Percentiles rank a stretch among this genome's conserved stretches.
Evolutionary conservation across 2,888 invertebrate genomes (phyloP).

Genomic region (Eurytoma adleriae): DNA sequence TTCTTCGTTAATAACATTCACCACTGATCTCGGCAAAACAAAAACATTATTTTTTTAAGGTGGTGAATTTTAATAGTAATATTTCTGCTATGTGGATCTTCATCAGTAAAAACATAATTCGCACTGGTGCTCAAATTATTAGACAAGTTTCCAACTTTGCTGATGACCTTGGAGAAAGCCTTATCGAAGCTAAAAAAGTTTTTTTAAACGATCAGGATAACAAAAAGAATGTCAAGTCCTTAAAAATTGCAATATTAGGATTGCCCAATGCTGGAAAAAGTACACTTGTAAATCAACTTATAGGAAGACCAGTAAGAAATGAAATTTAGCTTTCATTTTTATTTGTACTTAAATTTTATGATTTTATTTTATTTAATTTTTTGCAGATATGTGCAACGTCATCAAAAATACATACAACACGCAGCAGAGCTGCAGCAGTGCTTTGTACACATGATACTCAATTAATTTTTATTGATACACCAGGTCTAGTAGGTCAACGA

Average conservation of each 20-base stretch:
- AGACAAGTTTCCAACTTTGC: conserved; percentile 50
- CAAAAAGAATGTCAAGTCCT: conserved; percentile 53
- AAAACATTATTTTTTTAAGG: background rate
- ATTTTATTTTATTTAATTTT: conserved; percentile 38
- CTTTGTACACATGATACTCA: conserved; percentile 87
- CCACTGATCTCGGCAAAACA: background rate
- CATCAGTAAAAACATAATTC: conserved; percentile 32
- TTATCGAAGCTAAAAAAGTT: conserved; percentile 47
- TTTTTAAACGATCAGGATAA: conserved; percentile 51
- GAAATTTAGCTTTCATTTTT: conserved; percentile 12
- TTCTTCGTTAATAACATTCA: conserved; percentile 17
- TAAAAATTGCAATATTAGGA: conserved; percentile 86
- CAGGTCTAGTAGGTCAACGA: conserved; percentile 86
- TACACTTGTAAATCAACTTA: conserved; percentile 92
- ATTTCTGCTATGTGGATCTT: conserved; percentile 46
- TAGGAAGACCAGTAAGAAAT: conserved; percentile 84
- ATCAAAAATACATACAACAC: conserved; percentile 94
- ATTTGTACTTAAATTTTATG: conserved; percentile 21
- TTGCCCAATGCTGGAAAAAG: conserved; percentile 97
- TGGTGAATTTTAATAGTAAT: background rate
- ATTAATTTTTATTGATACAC: conserved; percentile 94
- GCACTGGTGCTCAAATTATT: conserved; percentile 36
- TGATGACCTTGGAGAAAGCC: conserved; percentile 51
- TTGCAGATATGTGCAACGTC: conserved; percentile 92
- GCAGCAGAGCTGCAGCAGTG: conserved; percentile 84